Evolutionary conservation across 2,113 vertebrate species (phyloP).

Genomic region (Rhinopithecus roxellana): DNA sequence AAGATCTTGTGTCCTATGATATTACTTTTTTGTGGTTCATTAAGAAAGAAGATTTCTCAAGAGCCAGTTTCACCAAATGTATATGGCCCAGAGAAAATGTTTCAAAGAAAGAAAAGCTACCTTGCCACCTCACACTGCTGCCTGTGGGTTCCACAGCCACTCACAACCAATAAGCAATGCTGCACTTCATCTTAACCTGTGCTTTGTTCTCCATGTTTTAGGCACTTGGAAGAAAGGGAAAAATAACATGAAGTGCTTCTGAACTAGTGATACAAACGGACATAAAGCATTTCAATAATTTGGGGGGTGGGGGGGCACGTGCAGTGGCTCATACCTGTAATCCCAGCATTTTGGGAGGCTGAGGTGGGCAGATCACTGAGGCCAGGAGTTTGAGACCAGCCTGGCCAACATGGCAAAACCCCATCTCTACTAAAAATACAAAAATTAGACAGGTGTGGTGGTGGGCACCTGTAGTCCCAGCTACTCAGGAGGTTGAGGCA

Average conservation of each 20-base stretch:
- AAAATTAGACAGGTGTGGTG: no score
- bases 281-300: fast-evolving
- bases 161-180: fast-evolving
- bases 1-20: neutral
- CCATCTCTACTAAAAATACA: no score
- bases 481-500: no score
- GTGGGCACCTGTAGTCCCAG: no score
- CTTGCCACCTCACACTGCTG: fast-evolving
- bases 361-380: no score
- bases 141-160: fast-evolving
- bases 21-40: neutral
- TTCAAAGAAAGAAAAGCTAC: neutral
- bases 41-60: neutral
- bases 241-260: neutral
- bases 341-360: no score
- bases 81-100: neutral
- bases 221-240: neutral
- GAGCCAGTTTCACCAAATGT: neutral
- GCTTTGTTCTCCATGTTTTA: neutral
- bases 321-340: no score
- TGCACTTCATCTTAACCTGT: fast-evolving
- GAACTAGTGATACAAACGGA: neutral
- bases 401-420: no score
- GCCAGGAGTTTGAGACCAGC: no score
- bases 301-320: neutral